Evolutionary conservation across 2,888 invertebrate genomes (phyloP).

Genomic region (Diloba caeruleocephala): DNA sequence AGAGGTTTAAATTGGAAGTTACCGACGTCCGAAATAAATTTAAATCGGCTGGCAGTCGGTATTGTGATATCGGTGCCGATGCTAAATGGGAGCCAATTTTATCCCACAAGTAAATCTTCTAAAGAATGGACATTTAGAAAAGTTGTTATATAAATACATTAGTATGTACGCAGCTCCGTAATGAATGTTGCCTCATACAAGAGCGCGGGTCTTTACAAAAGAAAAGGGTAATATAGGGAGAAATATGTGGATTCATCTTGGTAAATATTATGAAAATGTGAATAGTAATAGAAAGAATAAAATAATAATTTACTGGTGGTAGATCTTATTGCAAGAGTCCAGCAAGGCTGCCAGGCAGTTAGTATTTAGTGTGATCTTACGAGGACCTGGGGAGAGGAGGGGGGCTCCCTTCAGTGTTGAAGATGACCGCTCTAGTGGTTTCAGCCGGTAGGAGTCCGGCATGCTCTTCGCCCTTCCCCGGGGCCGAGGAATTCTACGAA

Average conservation of each 20-base stretch:
- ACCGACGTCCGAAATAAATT: conserved; percentile 89
- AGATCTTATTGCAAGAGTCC: too few species aligned
- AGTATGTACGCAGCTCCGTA: conserved; percentile 42
- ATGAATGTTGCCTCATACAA: conserved; percentile 41
- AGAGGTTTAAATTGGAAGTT: conserved; percentile 90
- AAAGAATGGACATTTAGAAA: conserved; percentile 69
- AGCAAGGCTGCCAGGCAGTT: too few species aligned
- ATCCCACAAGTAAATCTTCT: conserved; percentile 81
- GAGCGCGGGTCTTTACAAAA: conserved; percentile 9
- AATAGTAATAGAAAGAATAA: too few species aligned
- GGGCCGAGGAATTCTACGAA: too few species aligned
- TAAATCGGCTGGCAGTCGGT: conserved; percentile 88
- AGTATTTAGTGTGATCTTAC: too few species aligned
- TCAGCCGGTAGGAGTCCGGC: too few species aligned
- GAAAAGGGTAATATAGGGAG: conserved; percentile 8
- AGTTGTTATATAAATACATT: conserved; percentile 57
- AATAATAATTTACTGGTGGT: too few species aligned
- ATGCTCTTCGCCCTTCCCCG: too few species aligned
- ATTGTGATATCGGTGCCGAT: conserved; percentile 87
- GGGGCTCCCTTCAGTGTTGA: too few species aligned
- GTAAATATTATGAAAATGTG: too few species aligned
- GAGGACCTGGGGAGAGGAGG: too few species aligned
- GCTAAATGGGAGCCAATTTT: conserved; percentile 86
- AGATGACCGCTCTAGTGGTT: too few species aligned
- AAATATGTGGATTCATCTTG: conserved; percentile 6